Conservation (phyloP, 2,888 invertebrate genomes). For the Chloromyia formosa region DNA sequence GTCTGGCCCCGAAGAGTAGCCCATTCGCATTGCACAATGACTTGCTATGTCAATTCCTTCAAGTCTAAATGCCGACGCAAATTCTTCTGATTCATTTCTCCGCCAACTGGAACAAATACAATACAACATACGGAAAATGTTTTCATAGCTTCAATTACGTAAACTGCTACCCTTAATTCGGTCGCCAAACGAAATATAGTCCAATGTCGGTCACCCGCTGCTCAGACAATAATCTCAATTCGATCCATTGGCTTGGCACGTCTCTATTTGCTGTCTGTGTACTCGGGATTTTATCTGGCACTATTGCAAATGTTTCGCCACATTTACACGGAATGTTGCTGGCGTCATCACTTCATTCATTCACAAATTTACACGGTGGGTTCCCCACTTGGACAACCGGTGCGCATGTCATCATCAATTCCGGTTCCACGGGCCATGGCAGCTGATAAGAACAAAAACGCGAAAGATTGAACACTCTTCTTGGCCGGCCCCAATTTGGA, state of each 20-base stretch:
- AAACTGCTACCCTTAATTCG: too few species aligned
- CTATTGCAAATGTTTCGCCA: constrained; percentile 20
- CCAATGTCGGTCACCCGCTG: not conserved
- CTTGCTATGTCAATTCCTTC: too few species aligned
- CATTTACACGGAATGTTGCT: constrained; percentile 17
- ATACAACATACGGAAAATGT: too few species aligned
- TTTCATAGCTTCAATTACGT: too few species aligned
- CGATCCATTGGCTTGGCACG: not conserved
- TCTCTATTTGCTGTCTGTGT: too few species aligned
- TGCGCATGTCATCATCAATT: not conserved
- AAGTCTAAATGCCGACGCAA: too few species aligned
- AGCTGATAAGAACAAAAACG: not conserved
- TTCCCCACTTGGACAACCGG: not conserved
- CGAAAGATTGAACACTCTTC: not conserved
- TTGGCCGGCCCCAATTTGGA: not conserved
- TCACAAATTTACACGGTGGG: not conserved
- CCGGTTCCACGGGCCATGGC: not conserved
- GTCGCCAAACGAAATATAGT: not conserved
- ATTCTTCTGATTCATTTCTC: too few species aligned
- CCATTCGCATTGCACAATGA: too few species aligned
- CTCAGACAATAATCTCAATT: not conserved
- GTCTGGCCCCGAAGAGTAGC: too few species aligned
- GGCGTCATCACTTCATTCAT: constrained; percentile 13
- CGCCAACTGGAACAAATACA: too few species aligned
- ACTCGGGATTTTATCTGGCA: not conserved